Conservation (phyloP, 2,113 vertebrate species). For the Hippocampus abdominalis region DNA sequence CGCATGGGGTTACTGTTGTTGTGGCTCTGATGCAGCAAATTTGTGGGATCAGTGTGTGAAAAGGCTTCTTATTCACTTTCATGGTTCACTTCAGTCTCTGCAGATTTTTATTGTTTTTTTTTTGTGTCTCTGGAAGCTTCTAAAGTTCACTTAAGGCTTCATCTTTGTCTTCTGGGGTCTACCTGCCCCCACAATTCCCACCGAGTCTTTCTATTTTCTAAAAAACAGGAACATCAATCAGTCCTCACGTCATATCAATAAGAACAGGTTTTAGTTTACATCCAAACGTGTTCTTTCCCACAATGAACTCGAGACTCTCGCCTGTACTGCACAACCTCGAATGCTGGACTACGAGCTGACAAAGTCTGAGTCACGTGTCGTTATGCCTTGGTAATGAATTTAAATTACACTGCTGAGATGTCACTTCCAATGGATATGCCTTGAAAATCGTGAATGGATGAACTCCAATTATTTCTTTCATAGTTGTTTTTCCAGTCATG, state of each 20-base stretch:
- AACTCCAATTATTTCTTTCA: slow-evolving; percentile 28
- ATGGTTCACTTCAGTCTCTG: neutral
- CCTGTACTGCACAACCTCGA: slow-evolving; percentile 13
- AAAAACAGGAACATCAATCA: neutral
- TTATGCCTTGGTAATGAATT: slow-evolving; percentile 21
- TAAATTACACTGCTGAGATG: slow-evolving; percentile 26
- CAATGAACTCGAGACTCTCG: neutral
- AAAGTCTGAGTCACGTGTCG: slow-evolving; percentile 17
- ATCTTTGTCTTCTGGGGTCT: neutral
- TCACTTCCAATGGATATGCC: slow-evolving; percentile 37
- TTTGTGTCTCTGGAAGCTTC: neutral
- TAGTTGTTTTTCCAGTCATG: slow-evolving; percentile 43
- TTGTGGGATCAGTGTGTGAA: neutral
- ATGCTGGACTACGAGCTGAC: slow-evolving; percentile 23
- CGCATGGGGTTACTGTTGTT: neutral
- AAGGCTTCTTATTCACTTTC: neutral
- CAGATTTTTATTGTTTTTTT: neutral
- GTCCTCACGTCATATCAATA: neutral
- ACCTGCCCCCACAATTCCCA: slow-evolving; percentile 10
- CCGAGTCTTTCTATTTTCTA: neutral
- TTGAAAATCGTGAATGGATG: slow-evolving; percentile 37
- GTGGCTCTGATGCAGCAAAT: neutral
- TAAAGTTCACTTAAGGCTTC: neutral
- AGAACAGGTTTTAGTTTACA: neutral
- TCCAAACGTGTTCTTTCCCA: slow-evolving; percentile 3